These are phyloP conservation scores for Platerodrilus igneus DNA, from an alignment of 2,888 invertebrate genomes.

Conservation along the genomic window DNA sequence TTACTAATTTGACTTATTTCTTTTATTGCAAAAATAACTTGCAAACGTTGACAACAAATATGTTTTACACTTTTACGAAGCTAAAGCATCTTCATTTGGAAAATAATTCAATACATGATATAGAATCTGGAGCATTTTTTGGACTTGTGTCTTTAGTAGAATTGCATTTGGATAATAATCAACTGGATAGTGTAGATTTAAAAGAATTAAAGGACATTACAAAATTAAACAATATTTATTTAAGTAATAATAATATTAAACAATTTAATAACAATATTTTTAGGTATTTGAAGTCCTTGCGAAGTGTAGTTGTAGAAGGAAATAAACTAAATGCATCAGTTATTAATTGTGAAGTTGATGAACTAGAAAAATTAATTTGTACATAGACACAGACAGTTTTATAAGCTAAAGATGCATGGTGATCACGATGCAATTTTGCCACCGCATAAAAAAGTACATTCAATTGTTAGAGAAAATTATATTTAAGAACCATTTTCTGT, in stretches of 20 bases:
- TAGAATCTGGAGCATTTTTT: slow-evolving; percentile 10
- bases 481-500: neutral
- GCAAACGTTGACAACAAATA: neutral
- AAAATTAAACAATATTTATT: slow-evolving; percentile 1
- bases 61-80: slow-evolving; percentile 1
- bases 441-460: no score
- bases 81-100: slow-evolving; percentile 10
- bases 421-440: no score
- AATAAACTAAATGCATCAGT: slow-evolving; percentile 12
- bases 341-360: no score
- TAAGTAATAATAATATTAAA: slow-evolving; percentile 12
- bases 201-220: slow-evolving; percentile 5
- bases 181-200: slow-evolving; percentile 3
- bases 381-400: slow-evolving; percentile 6
- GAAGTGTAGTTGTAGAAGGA: slow-evolving; percentile 6
- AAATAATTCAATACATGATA: slow-evolving; percentile 7
- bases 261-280: slow-evolving; percentile 8
- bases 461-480: no score
- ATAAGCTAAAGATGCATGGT: no score
- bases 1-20: neutral
- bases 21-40: slow-evolving; percentile 7
- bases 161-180: slow-evolving; percentile 11
- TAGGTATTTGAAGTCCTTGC: slow-evolving; percentile 5
- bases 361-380: slow-evolving; percentile 6
- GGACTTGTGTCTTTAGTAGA: no score